phyloP scores from a whole-genome alignment of 2,888 invertebrate genomes.

The Agonopterix subpropinquella region DNA sequence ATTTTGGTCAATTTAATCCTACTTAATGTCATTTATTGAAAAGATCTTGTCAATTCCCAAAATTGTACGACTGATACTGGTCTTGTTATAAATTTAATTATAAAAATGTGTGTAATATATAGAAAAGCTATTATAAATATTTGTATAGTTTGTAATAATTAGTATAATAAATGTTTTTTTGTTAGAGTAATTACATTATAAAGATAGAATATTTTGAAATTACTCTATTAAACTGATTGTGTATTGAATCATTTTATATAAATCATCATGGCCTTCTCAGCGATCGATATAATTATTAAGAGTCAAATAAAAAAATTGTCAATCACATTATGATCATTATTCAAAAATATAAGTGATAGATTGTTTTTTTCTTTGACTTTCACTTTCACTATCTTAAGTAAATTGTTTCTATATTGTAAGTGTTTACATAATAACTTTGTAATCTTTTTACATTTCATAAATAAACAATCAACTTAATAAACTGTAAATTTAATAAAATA shows the following conservation, averaged over 20 bases:
- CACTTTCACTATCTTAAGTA: not conserved
- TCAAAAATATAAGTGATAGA: not conserved
- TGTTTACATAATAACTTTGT: slow-evolving; percentile 1
- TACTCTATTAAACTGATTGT: slow-evolving; percentile 1
- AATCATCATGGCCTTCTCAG: slow-evolving; percentile 4
- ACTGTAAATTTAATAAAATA: not conserved
- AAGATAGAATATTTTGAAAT: not conserved
- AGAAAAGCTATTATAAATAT: slow-evolving; percentile 3
- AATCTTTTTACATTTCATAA: slow-evolving; percentile 5
- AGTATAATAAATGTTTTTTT: not conserved
- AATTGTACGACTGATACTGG: slow-evolving; percentile 50
- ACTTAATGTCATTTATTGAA: slow-evolving; percentile 21
- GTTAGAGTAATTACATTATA: not conserved
- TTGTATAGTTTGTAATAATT: slow-evolving; percentile 3
- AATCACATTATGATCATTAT: not conserved
- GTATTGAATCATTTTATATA: not conserved
- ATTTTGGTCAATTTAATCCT: slow-evolving; percentile 6
- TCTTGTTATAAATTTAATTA: slow-evolving; percentile 38
- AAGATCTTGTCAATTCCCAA: slow-evolving; percentile 45
- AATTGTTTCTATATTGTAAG: slow-evolving; percentile 1
- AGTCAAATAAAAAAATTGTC: not conserved
- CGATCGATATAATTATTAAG: not conserved
- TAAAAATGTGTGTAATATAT: slow-evolving; percentile 7
- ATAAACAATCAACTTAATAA: not conserved
- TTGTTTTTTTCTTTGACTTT: slow-evolving; percentile 1